These are phyloP conservation scores for Drosophila anomelani DNA, from an alignment of 2,888 invertebrate species.

Conservation along the genomic window DNA sequence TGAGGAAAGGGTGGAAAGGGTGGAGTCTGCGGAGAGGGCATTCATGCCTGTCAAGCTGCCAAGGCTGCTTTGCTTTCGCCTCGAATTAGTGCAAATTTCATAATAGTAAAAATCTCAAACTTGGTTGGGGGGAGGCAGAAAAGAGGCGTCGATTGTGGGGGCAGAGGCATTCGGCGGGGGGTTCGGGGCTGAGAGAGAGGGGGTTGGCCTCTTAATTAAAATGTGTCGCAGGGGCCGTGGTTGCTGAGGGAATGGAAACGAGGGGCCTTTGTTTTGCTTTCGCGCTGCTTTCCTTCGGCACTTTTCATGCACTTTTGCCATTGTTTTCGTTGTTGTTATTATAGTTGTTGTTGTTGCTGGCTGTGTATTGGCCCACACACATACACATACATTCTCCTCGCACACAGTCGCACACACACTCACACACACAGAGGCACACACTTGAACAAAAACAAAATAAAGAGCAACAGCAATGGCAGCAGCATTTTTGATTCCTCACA, in stretches of 20 bases:
- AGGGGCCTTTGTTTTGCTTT: conserved; percentile 41
- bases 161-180: background rate
- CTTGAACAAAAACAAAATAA: conserved; percentile 44
- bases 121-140: background rate
- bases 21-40: background rate
- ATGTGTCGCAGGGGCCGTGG: conserved; percentile 33
- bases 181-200: background rate
- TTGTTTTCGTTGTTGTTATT: conserved; percentile 7
- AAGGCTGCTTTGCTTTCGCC: conserved; percentile 25
- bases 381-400: conserved; percentile 2
- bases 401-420: conserved; percentile 6
- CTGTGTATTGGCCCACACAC: conserved; percentile 15
- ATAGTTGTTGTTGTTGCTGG: conserved; percentile 1
- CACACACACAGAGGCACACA: conserved; percentile 22
- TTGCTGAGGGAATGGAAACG: background rate
- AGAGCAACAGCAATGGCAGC: conserved; percentile 21
- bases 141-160: background rate
- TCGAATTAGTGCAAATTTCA: conserved; percentile 49
- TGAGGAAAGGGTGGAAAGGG: background rate
- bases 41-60: conserved; percentile 2
- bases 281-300: conserved; percentile 30
- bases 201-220: conserved; percentile 43
- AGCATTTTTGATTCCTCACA: conserved; percentile 6
- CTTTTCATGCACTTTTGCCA: conserved; percentile 32
- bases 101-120: conserved; percentile 41